Evolutionary conservation across 2,113 vertebrate species (phyloP), one percentile per base, ranked within the genome.

Genomic region (Microcebus griseorufus): DNA sequence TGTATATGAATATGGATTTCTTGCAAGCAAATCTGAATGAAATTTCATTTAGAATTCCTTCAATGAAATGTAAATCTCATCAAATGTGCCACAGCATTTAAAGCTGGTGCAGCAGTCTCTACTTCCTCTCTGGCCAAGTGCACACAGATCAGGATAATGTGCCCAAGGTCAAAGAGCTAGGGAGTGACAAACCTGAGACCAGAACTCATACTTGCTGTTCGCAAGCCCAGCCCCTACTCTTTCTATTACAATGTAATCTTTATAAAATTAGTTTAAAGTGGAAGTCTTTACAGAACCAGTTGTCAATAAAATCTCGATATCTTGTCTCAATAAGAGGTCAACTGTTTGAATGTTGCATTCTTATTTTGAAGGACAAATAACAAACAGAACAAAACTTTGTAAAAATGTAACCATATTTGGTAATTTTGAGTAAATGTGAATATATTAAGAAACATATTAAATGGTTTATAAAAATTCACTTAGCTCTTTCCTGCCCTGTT

Each of bases 311-410:
- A 37, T 70, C 82, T 65, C 58, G 67, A 45, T 39, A 79, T 39
- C 55, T 37, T 25, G 9, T 92, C 65, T 96, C 39, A 60, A 51
- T 62, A 45, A 95, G 23, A 91, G 29, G 42, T 82, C 32, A 70
- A 51, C 48, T 79, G 18, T 88, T 79, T 88, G 34, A 83, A 67
- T 45, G 34, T 39, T 76, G 25, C 25, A 90, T 90, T 95, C 53
- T 86, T 94, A 60, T 95, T 97, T 51, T 94, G 51, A 86, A 95
- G 51, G 51, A 93, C 22, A 91, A 95, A 94, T 79, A 92, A 85
- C 32, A 94, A 58, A 75, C 42, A 42, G 32, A 95, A 93, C 3
- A 67, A 95, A 90, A 65, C 69, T 65, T 93, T 70, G 65, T 65
- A 94, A 96, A 87, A 87, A 53, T 53, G 13, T 62, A 79, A 92